Evolutionary conservation across 2,797 vertebrate genomes (phyloP).

Genomic region (Mormyrops attenuatus): DNA sequence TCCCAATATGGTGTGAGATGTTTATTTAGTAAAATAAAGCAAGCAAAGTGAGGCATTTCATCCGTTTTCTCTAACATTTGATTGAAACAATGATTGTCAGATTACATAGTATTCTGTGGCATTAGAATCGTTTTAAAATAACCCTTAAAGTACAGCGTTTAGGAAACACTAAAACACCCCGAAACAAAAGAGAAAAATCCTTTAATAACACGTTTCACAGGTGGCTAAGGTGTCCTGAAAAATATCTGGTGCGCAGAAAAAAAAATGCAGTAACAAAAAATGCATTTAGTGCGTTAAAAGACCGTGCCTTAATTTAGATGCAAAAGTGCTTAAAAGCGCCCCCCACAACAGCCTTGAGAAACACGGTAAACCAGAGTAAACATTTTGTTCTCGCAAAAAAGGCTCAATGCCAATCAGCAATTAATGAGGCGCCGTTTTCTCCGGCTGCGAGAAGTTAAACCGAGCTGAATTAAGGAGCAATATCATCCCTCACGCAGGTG

Average conservation of each 20-base stretch:
- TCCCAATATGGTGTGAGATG: background rate
- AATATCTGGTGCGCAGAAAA: background rate
- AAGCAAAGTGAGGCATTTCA: background rate
- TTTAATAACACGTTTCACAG: slow-evolving; percentile 12
- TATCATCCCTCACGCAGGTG: slow-evolving; percentile 97
- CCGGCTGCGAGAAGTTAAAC: slow-evolving; percentile 86
- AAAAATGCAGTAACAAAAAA: background rate
- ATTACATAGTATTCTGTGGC: background rate
- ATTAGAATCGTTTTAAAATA: slow-evolving; percentile 8
- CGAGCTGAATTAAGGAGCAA: slow-evolving; percentile 94
- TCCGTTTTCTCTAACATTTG: background rate
- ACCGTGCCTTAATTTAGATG: slow-evolving; percentile 22
- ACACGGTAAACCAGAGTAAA: slow-evolving; percentile 65
- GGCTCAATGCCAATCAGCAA: slow-evolving; percentile 74
- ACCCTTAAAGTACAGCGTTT: slow-evolving; percentile 17
- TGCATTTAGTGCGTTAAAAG: slow-evolving; percentile 20
- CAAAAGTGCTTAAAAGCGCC: slow-evolving; percentile 11
- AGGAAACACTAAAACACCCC: background rate
- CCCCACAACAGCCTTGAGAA: slow-evolving; percentile 51
- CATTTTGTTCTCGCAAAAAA: slow-evolving; percentile 64
- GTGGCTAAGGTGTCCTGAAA: slow-evolving; percentile 8
- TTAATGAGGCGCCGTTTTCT: slow-evolving; percentile 75
- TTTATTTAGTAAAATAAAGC: background rate
- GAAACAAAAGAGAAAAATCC: slow-evolving; percentile 20
- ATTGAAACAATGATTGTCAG: slow-evolving; percentile 10